Evolutionary conservation across 2,113 vertebrate species (phyloP).

Genomic region (Rhadina sibilatrix): DNA sequence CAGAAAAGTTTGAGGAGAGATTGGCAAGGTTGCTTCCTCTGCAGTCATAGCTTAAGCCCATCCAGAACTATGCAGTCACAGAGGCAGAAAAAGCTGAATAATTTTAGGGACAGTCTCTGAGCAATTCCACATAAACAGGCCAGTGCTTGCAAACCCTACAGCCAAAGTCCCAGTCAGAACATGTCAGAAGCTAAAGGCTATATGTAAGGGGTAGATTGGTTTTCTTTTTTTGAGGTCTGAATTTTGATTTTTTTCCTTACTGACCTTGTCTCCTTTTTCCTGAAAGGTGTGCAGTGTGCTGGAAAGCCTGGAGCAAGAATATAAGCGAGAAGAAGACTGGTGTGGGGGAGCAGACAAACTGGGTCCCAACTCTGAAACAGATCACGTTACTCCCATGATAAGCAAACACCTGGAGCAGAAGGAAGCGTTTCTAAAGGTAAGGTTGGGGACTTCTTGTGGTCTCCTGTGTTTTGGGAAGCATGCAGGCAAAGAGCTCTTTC

Average conservation of each 20-base stretch:
- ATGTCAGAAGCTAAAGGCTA: neutral
- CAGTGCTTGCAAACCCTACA: neutral
- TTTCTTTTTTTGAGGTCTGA: neutral
- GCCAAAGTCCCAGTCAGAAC: neutral
- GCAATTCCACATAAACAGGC: neutral
- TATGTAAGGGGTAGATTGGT: neutral
- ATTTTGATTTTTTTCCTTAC: neutral
- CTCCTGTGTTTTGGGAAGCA: neutral
- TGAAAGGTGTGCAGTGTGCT: conserved; percentile 93
- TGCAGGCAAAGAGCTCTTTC: neutral
- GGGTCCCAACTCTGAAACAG: conserved; percentile 95
- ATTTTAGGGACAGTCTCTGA: neutral
- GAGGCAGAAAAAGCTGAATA: neutral
- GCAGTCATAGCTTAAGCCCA: neutral
- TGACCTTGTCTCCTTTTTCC: neutral
- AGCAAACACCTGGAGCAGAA: conserved; percentile 98
- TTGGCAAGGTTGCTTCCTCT: neutral
- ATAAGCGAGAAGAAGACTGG: conserved; percentile 98
- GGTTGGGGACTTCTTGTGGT: neutral
- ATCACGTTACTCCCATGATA: conserved; percentile 97
- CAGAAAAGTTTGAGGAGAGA: neutral
- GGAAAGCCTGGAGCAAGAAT: conserved; percentile 97
- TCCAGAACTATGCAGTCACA: neutral
- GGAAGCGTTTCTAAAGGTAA: conserved; percentile 95
- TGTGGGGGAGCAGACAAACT: conserved; percentile 96